Percentiles rank a stretch among this genome's conserved stretches.
phyloP scores from a whole-genome alignment of 2,113 vertebrate genomes.

The Anarrhichthys ocellatus region DNA sequence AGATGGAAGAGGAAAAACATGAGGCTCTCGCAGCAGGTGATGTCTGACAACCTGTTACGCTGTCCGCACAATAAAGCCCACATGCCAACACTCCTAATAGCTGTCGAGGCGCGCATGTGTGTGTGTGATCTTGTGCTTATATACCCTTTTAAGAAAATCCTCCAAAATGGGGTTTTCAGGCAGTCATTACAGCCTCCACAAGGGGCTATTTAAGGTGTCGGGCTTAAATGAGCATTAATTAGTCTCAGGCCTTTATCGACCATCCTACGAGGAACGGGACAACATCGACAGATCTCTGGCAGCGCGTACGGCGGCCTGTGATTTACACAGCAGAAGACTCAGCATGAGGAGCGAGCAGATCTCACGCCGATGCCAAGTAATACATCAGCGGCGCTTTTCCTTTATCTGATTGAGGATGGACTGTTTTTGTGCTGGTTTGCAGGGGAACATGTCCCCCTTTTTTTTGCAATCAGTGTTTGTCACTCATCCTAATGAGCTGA shows the following conservation, averaged over 20 bases:
- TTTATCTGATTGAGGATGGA: not conserved
- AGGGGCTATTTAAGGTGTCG: conserved; percentile 6
- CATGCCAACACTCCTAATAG: conserved; percentile 22
- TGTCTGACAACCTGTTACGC: conserved; percentile 61
- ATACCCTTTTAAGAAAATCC: conserved; percentile 22
- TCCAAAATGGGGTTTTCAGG: not conserved
- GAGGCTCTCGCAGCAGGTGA: conserved; percentile 59
- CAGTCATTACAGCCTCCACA: not conserved
- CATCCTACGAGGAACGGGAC: not conserved
- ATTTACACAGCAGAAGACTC: not conserved
- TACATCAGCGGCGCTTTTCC: not conserved
- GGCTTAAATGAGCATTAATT: conserved; percentile 38
- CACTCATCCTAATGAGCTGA: conserved; percentile 24
- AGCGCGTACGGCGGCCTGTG: not conserved
- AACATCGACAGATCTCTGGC: not conserved
- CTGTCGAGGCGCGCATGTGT: not conserved
- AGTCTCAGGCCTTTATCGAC: conserved; percentile 13
- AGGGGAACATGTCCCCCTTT: not conserved
- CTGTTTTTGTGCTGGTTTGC: not conserved
- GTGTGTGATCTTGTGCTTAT: not conserved
- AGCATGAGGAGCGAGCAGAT: not conserved
- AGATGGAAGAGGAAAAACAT: conserved; percentile 53
- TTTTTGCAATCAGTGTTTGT: not conserved
- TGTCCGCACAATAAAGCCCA: conserved; percentile 26
- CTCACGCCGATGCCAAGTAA: not conserved